A percentile compares a stretch with the other conserved stretches of the same genome.
Evolutionary conservation across 2,888 invertebrate species (phyloP).

Genomic region (Leptarthrus brevirostris): DNA sequence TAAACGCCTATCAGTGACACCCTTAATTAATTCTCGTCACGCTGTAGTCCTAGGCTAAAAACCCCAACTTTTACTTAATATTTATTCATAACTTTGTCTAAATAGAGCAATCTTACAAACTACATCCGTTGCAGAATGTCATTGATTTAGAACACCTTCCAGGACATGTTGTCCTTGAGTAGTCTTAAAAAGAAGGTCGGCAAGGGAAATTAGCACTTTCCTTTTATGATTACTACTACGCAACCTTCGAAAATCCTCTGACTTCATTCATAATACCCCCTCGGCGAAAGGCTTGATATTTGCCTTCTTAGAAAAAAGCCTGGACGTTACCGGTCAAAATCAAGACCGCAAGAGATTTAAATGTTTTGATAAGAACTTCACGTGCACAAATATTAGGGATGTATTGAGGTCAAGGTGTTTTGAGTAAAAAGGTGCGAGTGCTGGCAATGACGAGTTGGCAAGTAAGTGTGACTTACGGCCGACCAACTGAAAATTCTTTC

Average conservation of each 20-base stretch:
- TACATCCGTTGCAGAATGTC: neutral
- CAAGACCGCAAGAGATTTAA: conserved; percentile 53
- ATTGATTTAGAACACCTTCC: neutral
- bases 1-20: neutral
- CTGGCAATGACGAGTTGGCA: conserved; percentile 12
- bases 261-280: conserved; percentile 49
- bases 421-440: neutral
- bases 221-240: neutral
- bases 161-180: neutral
- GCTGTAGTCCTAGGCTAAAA: neutral
- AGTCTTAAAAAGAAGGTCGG: neutral
- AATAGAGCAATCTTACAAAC: neutral
- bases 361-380: conserved; percentile 47
- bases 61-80: neutral
- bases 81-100: neutral
- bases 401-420: conserved; percentile 54
- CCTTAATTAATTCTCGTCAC: conserved; percentile 28
- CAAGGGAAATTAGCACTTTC: neutral
- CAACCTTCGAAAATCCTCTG: conserved; percentile 13
- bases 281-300: neutral
- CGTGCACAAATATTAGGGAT: neutral
- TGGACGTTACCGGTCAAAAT: conserved; percentile 52
- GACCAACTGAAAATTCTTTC: conserved; percentile 20
- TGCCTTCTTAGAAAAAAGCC: conserved; percentile 18
- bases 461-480: conserved; percentile 1